Evolutionary conservation across 2,888 invertebrate species (phyloP), one percentile per base, ranked within the genome.

Genomic region (Archips crataeganus): DNA sequence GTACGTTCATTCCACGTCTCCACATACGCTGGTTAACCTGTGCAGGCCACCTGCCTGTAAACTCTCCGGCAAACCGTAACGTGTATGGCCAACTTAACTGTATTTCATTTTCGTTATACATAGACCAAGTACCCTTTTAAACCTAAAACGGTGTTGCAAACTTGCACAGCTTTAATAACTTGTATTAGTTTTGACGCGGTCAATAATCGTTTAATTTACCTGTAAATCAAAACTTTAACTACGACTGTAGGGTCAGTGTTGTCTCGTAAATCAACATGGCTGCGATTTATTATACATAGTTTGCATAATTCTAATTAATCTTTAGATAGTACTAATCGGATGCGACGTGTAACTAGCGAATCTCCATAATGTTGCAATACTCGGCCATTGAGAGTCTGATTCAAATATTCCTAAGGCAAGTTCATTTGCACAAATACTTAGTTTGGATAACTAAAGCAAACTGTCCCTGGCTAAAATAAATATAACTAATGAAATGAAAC

Each of bases 261-360:
- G 39, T 1, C 32, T 60, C 62, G 10, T 73, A 73, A 73, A 73
- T 73, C 64, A 64, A 39, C 39, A 69, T 73, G 32, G 49, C 9
- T 34, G 62, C 59, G 42, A 69, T 64, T 73, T 73, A 73, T 69
- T 69, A 59, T 69, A 59, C 49, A 32, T 6, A 47, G n/a, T 67
- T 67, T 72, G 67, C 62, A 57, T 67, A 15, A 13, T 1, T 67
- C 62, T 54, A 54, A 54, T 67, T 62, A 62, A 34, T 45, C 9
- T n/a, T 62, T 32, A 45, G 71, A 62, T 59, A 66, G 51, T 60
- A 0, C 49, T 15, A 61, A 42, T 9, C 61, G 36, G 42, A 51
- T 9, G 15, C 51, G 13, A 39, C 62, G n/a, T 11, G 54, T 54
- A 54, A 54, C 51, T 54, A 6, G 51, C 23, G 23, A 54, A 54